These are phyloP conservation scores for Oncorhynchus tshawytscha DNA, from an alignment of 2,113 vertebrate species.

Conservation along the genomic window DNA sequence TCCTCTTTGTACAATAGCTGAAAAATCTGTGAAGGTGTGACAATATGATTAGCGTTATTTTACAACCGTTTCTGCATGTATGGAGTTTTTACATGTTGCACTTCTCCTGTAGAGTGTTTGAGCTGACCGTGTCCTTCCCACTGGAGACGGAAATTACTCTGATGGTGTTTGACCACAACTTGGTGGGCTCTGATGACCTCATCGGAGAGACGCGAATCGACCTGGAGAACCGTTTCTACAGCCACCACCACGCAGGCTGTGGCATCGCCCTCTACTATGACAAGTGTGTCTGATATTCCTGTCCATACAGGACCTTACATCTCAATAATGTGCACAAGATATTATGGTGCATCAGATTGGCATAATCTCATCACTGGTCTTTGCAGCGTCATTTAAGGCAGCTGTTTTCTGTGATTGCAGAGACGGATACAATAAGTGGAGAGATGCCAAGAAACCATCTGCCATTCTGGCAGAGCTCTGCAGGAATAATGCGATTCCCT, in stretches of 20 bases:
- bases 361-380: not conserved
- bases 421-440: constrained; percentile 86
- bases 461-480: constrained; percentile 86
- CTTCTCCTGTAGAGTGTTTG: constrained; percentile 78
- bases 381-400: not conserved
- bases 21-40: too few relatives aligned
- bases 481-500: constrained; percentile 78
- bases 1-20: too few relatives aligned
- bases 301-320: too few relatives aligned
- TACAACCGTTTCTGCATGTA: not conserved
- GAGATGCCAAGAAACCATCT: constrained; percentile 84
- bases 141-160: constrained; percentile 84
- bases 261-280: constrained; percentile 85
- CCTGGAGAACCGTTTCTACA: constrained; percentile 93
- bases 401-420: constrained; percentile 61
- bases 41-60: too few relatives aligned
- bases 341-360: not conserved
- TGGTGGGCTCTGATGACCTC: constrained; percentile 87
- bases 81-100: constrained; percentile 1
- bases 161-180: constrained; percentile 85
- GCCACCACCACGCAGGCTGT: constrained; percentile 84
- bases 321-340: not conserved
- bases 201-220: constrained; percentile 90
- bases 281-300: constrained; percentile 69
- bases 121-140: constrained; percentile 86